These are phyloP conservation scores for Limnephilus auricula DNA, from an alignment of 2,888 invertebrate genomes.

Conservation along the genomic window DNA sequence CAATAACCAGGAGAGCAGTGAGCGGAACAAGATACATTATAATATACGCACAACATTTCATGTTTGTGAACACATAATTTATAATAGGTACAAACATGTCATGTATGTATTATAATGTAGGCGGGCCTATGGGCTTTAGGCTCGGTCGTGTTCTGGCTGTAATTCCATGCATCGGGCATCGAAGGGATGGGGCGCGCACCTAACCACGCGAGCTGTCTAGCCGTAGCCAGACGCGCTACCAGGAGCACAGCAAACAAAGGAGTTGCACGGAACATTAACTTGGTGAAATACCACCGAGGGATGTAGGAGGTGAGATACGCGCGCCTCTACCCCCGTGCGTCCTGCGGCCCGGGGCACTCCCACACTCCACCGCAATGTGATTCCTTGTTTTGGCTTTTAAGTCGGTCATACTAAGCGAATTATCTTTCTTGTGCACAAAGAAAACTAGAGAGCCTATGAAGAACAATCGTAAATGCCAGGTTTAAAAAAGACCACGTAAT, in stretches of 20 bases:
- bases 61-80: not conserved
- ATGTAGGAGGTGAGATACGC: constrained; percentile 57
- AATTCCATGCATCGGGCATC: constrained; percentile 51
- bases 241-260: constrained; percentile 65
- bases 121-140: not conserved
- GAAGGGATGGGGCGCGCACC: constrained; percentile 42
- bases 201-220: constrained; percentile 57
- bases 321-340: constrained; percentile 42
- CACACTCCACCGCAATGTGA: constrained; percentile 23
- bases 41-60: constrained; percentile 5
- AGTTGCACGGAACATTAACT: constrained; percentile 66
- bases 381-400: constrained; percentile 41
- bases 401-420: constrained; percentile 3
- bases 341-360: constrained; percentile 23
- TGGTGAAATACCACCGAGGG: constrained; percentile 65
- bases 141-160: constrained; percentile 45
- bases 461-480: not conserved
- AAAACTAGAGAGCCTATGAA: not conserved
- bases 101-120: not conserved
- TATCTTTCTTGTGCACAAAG: constrained; percentile 7
- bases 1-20: constrained; percentile 38
- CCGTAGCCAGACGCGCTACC: constrained; percentile 56
- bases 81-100: not conserved
- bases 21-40: constrained; percentile 24
- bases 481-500: no score